Conservation (phyloP, 2,797 vertebrate species). For the Cyprinodon diabolis region DNA sequence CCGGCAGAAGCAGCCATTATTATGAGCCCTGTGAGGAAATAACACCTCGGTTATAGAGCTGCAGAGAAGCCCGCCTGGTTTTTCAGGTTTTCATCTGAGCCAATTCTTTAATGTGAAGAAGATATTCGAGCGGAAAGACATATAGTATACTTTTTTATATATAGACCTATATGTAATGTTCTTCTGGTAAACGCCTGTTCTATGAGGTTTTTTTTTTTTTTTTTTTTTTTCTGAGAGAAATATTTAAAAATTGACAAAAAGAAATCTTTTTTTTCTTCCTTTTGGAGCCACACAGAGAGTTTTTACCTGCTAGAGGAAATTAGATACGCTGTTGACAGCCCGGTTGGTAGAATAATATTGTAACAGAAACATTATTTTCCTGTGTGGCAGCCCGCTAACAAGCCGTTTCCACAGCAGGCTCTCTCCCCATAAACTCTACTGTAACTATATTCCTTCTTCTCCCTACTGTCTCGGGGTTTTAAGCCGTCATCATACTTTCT, state of each 20-base stretch:
- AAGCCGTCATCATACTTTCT: slow-evolving; percentile 38
- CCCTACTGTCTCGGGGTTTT: slow-evolving; percentile 27
- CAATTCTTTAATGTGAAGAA: slow-evolving; percentile 58
- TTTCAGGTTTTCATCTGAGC: slow-evolving; percentile 90
- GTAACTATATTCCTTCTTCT: slow-evolving; percentile 35
- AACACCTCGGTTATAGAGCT: slow-evolving; percentile 88
- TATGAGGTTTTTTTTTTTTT: not conserved
- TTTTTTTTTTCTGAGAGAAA: slow-evolving; percentile 3
- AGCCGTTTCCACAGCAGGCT: slow-evolving; percentile 25
- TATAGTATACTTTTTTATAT: not conserved
- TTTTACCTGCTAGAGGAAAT: slow-evolving; percentile 50
- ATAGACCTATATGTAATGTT: slow-evolving; percentile 13
- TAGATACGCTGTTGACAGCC: slow-evolving; percentile 57
- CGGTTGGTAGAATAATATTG: slow-evolving; percentile 60
- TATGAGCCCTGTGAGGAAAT: slow-evolving; percentile 85
- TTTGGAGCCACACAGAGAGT: slow-evolving; percentile 13
- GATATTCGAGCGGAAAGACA: slow-evolving; percentile 10
- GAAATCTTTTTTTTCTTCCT: not conserved
- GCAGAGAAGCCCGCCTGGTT: slow-evolving; percentile 85
- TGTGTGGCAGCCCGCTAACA: slow-evolving; percentile 58
- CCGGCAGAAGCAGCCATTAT: slow-evolving; percentile 87
- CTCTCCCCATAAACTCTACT: slow-evolving; percentile 8
- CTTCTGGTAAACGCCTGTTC: slow-evolving; percentile 23
- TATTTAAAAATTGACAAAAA: slow-evolving; percentile 17
- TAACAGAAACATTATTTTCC: slow-evolving; percentile 61